Base-by-base conservation (phyloP, 2,888 invertebrate species). In the Brachynemurus nebulosus region DNA sequence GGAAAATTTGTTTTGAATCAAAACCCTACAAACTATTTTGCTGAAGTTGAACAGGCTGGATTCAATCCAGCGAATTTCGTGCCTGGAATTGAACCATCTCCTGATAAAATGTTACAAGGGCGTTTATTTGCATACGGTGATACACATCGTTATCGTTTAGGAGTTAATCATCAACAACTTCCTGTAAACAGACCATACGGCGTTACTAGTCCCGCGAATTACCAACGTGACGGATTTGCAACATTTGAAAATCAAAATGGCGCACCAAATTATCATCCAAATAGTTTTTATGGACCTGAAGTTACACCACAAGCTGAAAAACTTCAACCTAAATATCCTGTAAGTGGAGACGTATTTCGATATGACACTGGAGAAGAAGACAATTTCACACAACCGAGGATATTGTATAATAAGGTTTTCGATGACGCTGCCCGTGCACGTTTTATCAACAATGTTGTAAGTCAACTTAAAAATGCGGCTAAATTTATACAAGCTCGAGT, bases 251-350 rank as follows among this genome's bases (percentile, higher is more conserved):
- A 91, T 63, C 91, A 92, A 65, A 80, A 77, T 5, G 85, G 83
- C 17, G 83, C 85, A 3, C 96, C 96, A 4, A 96, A 96, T 65
- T 97, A 97, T 62, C 92, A 78, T 70, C 97, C 97, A 1, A 97
- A 97, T 69, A 93, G 93, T 50, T 97, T 95, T 67, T 72, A 75
- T 49, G 96, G 96, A 0, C 92, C 95, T 0, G 74, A 78, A 51
- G 76, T 76, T 49, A 76, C 78, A 54, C 72, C 76, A 1, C 68
- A 76, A 3, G 81, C 80, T 1, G 72, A 72, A 51, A 65, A 68
- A 33, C 57, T 80, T 35, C 64, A 72, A 30, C 72, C 76, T 2
- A 68, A 72, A 37, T 78, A 76, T 59, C 16, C 16, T 19, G 58
- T 78, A 2, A 66, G 71, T 44, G 93, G 90, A 0, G 89, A 92